Percentiles rank a stretch among this genome's conserved stretches.
These are phyloP conservation scores for Acyrthosiphon pisum DNA, from an alignment of 1,140 invertebrate genomes.

Conservation along the genomic window DNA sequence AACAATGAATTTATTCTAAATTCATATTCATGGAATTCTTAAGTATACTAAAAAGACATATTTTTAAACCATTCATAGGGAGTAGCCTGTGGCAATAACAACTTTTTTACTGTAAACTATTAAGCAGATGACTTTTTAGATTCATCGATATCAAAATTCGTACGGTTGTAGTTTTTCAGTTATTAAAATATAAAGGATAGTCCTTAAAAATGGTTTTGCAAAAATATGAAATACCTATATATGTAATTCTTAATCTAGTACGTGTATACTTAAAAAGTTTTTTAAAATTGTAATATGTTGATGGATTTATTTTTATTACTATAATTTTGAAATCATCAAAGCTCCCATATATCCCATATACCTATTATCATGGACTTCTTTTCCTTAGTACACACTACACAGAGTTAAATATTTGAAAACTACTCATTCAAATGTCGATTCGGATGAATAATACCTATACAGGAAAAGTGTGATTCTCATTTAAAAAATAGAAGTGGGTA, in stretches of 20 bases:
- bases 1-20: not conserved
- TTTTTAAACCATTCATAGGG: not conserved
- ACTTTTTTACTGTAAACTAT: not conserved
- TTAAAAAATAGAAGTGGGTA: not conserved
- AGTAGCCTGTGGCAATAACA: not conserved
- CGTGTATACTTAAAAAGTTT: no score
- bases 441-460: not conserved
- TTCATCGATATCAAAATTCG: not conserved
- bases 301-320: no score
- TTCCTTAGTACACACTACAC: not conserved
- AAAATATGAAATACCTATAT: no score
- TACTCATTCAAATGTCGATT: not conserved
- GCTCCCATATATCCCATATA: no score
- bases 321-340: no score
- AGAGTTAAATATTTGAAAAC: not conserved
- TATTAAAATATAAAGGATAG: not conserved
- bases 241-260: no score
- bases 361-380: no score
- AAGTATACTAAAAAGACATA: not conserved
- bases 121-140: not conserved
- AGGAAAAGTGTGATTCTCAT: not conserved
- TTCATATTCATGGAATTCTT: not conserved
- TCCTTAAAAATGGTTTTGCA: not conserved
- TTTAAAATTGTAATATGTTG: no score
- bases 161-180: not conserved